phyloP scores from a whole-genome alignment of 2,797 vertebrate genomes.

The Oryzias sinensis region DNA sequence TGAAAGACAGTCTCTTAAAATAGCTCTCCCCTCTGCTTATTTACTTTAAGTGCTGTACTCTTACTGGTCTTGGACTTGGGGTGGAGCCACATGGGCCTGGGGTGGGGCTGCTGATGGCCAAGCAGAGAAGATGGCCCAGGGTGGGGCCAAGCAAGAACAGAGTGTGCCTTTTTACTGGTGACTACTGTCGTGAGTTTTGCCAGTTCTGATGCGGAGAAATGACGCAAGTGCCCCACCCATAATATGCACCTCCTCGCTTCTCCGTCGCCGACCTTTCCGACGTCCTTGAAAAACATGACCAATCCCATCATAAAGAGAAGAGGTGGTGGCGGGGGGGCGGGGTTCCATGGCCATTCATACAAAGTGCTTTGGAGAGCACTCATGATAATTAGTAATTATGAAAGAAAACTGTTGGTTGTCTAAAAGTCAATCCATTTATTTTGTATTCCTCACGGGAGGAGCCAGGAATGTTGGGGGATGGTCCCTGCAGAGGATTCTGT shows the following conservation, averaged over 20 bases:
- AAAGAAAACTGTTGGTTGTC: slow-evolving; percentile 59
- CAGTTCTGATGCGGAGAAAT: slow-evolving; percentile 38
- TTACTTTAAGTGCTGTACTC: slow-evolving; percentile 76
- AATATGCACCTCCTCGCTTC: slow-evolving; percentile 38
- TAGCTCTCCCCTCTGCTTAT: slow-evolving; percentile 67
- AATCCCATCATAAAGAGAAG: slow-evolving; percentile 71
- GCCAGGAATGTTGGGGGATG: slow-evolving; percentile 16
- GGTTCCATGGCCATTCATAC: slow-evolving; percentile 65
- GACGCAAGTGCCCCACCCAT: slow-evolving; percentile 62
- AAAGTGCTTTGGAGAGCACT: slow-evolving; percentile 76
- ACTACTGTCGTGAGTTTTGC: slow-evolving; percentile 37
- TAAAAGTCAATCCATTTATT: slow-evolving; percentile 75
- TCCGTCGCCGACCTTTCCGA: slow-evolving; percentile 52
- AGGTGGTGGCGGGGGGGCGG: slow-evolving; percentile 28
- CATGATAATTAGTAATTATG: slow-evolving; percentile 79
- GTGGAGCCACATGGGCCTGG: slow-evolving; percentile 45
- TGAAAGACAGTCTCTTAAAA: slow-evolving; percentile 77
- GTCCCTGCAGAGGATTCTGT: slow-evolving; percentile 18
- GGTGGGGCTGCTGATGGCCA: slow-evolving; percentile 49
- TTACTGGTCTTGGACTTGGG: slow-evolving; percentile 43
- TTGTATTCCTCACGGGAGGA: slow-evolving; percentile 19
- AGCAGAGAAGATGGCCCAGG: slow-evolving; percentile 41
- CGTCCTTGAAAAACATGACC: slow-evolving; percentile 75
- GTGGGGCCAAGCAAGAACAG: slow-evolving; percentile 14
- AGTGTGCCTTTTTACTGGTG: slow-evolving; percentile 29